Base-by-base conservation (phyloP, 2,888 invertebrate species). In the Herminia tarsipennalis region DNA sequence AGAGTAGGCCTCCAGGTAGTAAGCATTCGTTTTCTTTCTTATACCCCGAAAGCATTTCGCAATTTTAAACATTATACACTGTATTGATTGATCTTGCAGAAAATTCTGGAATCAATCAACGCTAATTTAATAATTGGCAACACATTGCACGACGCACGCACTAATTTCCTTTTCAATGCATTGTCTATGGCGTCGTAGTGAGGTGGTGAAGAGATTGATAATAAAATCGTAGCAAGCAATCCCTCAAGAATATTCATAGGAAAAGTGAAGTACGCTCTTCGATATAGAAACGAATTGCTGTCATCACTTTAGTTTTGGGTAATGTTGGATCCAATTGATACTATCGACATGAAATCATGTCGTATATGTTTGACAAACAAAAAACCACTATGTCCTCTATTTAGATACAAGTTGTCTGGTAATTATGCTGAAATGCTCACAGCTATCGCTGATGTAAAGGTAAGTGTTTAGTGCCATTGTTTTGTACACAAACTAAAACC, bases 381-480 rank as follows among this genome's bases (percentile, higher is more conserved):
- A 64, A 90, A 85, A 61, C 82, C 86, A 56, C 56, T 91, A 62
- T 87, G 88, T 64, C 89, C 90, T 27, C 71, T 91, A 46, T 90
- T 91, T 72, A 85, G 82, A 75, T 90, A 90, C 53, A 88, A 89
- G 66, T 70, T 88, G 51, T 86, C 89, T 56, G 91, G 91, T 54
- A 91, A 90, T 81, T 91, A 91, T 76, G 91, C 91, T 37, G 91
- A 91, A 84, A 91, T 91, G 91, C 78, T 91, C 44, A 91, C 91
- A 62, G 83, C 90, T 37, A 86, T 91, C 57, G 91, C 91, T 18
- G 87, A 90, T 68, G 88, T 91, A 33, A 91, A 91, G 83, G 91
- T 89, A 68, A 59, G 66, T 57, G n/a, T 21, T 10, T 14, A 30
- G n/a, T 2, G 3, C 8, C n/a, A 24, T 16, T 46, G 28, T 43